Evolutionary conservation across 2,888 invertebrate genomes (phyloP).

Genomic region (Dysmachus trigonus): DNA sequence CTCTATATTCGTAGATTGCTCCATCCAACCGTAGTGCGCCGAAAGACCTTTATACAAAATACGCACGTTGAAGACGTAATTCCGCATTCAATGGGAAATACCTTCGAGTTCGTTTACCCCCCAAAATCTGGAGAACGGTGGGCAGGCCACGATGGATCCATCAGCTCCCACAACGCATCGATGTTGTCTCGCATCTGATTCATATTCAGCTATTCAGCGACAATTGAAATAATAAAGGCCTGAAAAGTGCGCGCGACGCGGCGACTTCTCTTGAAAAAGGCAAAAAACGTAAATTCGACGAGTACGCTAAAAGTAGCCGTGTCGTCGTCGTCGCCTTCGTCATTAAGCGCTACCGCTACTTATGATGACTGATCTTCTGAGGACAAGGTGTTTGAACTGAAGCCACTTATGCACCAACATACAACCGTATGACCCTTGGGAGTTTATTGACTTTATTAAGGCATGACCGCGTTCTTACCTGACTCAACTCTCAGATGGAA

Average conservation of each 20-base stretch:
- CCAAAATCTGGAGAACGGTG: background rate
- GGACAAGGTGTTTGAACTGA: background rate
- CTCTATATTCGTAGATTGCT: background rate
- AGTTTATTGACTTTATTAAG: background rate
- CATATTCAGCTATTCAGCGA: background rate
- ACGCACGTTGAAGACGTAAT: background rate
- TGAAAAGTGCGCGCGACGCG: background rate
- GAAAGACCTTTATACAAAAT: background rate
- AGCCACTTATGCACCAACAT: background rate
- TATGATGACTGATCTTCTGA: background rate
- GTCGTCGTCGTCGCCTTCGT: background rate
- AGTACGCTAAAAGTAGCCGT: background rate
- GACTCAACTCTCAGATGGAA: background rate
- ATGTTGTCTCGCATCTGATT: background rate
- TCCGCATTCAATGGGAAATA: background rate
- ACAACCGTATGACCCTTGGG: background rate
- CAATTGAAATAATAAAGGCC: background rate
- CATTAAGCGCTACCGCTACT: background rate
- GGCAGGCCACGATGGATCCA: background rate
- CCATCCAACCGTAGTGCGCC: background rate
- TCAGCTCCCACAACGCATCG: background rate
- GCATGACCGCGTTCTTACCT: background rate
- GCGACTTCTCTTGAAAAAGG: background rate
- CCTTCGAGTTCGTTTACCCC: background rate
- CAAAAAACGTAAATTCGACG: background rate